These are phyloP conservation scores for Clanis bilineata DNA, from an alignment of 2,888 invertebrate species.

Conservation along the genomic window DNA sequence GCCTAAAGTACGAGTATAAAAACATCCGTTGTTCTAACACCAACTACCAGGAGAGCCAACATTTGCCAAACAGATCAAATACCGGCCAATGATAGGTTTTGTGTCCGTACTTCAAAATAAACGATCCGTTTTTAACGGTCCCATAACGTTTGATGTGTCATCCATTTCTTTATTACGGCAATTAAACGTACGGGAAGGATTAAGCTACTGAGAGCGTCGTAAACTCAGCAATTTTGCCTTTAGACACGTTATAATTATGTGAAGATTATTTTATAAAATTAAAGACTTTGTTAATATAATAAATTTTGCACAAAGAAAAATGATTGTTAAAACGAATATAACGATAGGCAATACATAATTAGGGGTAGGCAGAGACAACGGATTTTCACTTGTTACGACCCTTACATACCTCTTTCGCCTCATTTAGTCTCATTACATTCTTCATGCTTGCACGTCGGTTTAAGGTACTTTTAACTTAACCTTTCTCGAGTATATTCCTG, in stretches of 20 bases:
- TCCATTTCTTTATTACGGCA: neutral
- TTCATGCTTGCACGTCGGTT: too few species aligned
- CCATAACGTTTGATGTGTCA: constrained; percentile 13
- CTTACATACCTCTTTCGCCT: too few species aligned
- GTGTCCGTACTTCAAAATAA: constrained; percentile 6
- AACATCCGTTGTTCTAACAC: neutral
- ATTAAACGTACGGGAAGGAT: neutral
- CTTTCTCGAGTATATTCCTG: too few species aligned
- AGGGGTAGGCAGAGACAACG: too few species aligned
- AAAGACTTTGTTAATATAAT: too few species aligned
- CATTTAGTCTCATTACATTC: too few species aligned
- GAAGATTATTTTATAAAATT: neutral
- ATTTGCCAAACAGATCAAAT: neutral
- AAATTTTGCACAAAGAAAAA: too few species aligned
- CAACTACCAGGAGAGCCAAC: neutral
- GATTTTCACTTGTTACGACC: too few species aligned
- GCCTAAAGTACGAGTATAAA: too few species aligned
- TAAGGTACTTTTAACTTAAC: too few species aligned
- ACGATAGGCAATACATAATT: too few species aligned
- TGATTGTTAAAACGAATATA: too few species aligned
- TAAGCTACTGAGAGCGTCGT: neutral
- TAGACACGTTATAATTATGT: neutral
- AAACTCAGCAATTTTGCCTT: neutral
- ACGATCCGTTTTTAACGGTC: neutral
- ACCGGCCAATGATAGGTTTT: constrained; percentile 4